These are phyloP conservation scores for Heteropelma amictum DNA, from an alignment of 2,888 invertebrate genomes.

Conservation along the genomic window DNA sequence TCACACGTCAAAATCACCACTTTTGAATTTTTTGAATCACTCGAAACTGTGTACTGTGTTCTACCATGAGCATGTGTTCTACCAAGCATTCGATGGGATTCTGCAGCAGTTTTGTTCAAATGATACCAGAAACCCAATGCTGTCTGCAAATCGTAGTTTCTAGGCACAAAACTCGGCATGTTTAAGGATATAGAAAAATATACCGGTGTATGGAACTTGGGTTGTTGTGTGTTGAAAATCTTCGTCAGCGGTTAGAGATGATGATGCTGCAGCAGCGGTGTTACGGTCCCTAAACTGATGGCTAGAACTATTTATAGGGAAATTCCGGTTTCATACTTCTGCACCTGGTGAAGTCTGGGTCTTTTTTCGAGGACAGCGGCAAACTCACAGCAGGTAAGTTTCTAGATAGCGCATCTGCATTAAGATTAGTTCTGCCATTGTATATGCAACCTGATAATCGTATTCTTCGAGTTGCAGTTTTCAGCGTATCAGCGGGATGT, in stretches of 20 bases:
- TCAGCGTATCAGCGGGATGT: too few relatives aligned
- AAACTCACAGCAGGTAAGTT: too few relatives aligned
- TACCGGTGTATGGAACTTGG: conserved; percentile 33
- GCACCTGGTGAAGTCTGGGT: not conserved
- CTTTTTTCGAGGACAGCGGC: too few relatives aligned
- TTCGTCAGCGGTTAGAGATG: conserved; percentile 29
- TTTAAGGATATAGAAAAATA: conserved; percentile 23
- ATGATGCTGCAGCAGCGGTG: conserved; percentile 38
- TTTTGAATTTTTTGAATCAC: too few relatives aligned
- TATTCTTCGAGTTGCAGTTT: too few relatives aligned
- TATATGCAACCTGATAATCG: too few relatives aligned
- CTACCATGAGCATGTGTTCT: too few relatives aligned
- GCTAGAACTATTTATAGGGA: conserved; percentile 26
- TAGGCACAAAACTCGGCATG: conserved; percentile 19
- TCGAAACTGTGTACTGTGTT: too few relatives aligned
- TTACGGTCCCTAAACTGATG: conserved; percentile 38
- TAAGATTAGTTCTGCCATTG: too few relatives aligned
- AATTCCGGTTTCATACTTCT: conserved; percentile 42
- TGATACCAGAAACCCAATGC: conserved; percentile 49
- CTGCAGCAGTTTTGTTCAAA: conserved; percentile 56
- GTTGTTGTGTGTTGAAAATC: conserved; percentile 42
- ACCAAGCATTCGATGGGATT: conserved; percentile 48
- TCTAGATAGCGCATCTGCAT: too few relatives aligned
- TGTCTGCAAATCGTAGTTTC: conserved; percentile 1
- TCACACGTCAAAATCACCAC: too few relatives aligned